Evolutionary conservation across 2,888 invertebrate species (phyloP).

Genomic region (Eupsilia transversa): DNA sequence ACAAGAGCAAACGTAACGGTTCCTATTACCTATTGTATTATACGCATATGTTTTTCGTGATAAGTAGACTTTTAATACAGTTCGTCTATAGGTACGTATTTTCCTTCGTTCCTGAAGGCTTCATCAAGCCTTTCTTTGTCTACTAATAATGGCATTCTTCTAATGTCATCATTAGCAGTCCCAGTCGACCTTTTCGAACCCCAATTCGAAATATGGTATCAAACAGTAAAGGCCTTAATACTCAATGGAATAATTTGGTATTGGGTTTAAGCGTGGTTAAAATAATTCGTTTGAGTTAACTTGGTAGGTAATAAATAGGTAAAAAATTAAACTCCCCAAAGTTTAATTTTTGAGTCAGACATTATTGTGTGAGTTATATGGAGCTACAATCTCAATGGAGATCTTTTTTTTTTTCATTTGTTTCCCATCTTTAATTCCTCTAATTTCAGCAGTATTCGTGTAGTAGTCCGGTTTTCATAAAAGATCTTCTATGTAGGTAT

Average conservation of each 20-base stretch:
- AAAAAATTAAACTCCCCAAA: too few relatives aligned
- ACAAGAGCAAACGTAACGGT: conserved; percentile 64
- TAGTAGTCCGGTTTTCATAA: not conserved
- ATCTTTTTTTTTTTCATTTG: not conserved
- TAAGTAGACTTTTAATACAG: conserved; percentile 1
- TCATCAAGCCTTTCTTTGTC: not conserved
- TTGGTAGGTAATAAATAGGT: too few relatives aligned
- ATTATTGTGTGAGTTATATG: not conserved
- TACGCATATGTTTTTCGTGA: conserved; percentile 19
- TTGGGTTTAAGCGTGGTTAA: not conserved
- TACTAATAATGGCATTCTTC: not conserved
- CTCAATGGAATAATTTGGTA: not conserved
- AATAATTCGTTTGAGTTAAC: not conserved
- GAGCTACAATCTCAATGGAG: not conserved
- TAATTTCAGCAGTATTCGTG: not conserved
- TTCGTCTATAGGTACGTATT: not conserved
- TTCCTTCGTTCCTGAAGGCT: not conserved
- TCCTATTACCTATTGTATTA: conserved; percentile 42
- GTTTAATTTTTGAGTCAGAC: not conserved
- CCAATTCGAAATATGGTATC: not conserved
- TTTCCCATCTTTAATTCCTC: not conserved
- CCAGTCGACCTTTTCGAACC: not conserved
- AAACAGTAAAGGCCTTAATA: not conserved
- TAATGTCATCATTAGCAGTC: not conserved
- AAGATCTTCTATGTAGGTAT: not conserved